Evolutionary conservation across 2,113 vertebrate genomes (phyloP), one percentile per base, ranked within the genome.

Genomic region (Picathartes gymnocephalus): DNA sequence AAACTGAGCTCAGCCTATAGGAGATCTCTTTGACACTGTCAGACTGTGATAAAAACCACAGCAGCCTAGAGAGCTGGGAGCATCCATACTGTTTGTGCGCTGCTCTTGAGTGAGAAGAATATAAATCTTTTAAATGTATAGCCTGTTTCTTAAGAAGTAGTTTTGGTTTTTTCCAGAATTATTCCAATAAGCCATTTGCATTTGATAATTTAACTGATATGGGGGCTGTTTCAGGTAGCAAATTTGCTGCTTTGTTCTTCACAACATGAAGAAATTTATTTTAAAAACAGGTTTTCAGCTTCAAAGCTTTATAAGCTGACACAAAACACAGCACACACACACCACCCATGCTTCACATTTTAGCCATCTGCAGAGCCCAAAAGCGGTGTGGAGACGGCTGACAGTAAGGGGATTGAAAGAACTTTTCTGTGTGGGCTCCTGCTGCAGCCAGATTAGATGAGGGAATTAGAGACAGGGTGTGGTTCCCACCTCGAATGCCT

Each of bases 401-500:
- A 81, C 69, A 72, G 83, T 2, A 31, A 51, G 20, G 51, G 65
- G 45, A 53, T 23, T 86, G 77, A 76, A 84, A 62, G 62, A 56
- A 47, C 3, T 83, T 69, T 64, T 81, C 89, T 95, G 84, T 92
- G 86, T 95, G 96, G 91, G 94, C 73, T 95, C 82, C 89, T 95
- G 72, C 83, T 91, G 70, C 91, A 89, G 73, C 93, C 86, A 93
- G 92, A 91, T 92, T 64, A 89, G 83, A 71, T 7, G 86, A 95
- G 86, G 89, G 94, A 89, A 85, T 92, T 87, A 72, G 86, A 95
- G 81, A 78, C 51, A 74, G 86, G 94, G 94, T 57, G 95, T 3
- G 94, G 93, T 91, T 95, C 91, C 95, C 92, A 96, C 96, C 95
- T 96, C 85, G 61, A 92, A 78, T 76, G 91, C 86, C 70, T 87